phyloP scores from a whole-genome alignment of 2,113 vertebrate species.

The Zootoca vivipara region DNA sequence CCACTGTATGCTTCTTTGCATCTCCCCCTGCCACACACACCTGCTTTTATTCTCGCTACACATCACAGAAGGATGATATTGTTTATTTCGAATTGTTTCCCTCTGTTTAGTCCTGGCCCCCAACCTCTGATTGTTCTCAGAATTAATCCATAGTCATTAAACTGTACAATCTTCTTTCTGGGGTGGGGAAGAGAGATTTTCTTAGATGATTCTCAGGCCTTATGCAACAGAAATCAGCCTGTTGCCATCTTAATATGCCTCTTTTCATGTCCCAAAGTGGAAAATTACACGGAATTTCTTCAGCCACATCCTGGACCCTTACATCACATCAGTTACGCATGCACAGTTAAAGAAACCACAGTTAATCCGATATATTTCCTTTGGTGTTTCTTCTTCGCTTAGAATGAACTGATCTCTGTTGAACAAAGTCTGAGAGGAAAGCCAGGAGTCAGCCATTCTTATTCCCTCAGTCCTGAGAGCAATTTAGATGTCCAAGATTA shows the following conservation, averaged over 20 bases:
- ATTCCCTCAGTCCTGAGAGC: not conserved
- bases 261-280: not conserved
- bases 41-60: not conserved
- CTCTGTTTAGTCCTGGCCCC: not conserved
- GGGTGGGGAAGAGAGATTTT: not conserved
- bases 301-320: not conserved
- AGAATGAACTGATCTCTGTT: not conserved
- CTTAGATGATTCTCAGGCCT: not conserved
- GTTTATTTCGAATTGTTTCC: not conserved
- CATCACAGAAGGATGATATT: not conserved
- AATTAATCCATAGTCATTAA: slow-evolving; percentile 11
- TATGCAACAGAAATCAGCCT: not conserved
- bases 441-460: not conserved
- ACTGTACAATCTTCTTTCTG: not conserved
- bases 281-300: not conserved
- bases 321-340: not conserved
- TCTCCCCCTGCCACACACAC: not conserved
- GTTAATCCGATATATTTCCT: not conserved
- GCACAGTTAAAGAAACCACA: not conserved
- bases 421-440: not conserved
- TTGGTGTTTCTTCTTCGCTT: not conserved
- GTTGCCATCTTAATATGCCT: not conserved
- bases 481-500: not conserved
- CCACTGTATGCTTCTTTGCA: not conserved
- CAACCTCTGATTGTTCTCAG: not conserved